Conservation (phyloP, 2,888 invertebrate species). For the Melieria omissa region DNA sequence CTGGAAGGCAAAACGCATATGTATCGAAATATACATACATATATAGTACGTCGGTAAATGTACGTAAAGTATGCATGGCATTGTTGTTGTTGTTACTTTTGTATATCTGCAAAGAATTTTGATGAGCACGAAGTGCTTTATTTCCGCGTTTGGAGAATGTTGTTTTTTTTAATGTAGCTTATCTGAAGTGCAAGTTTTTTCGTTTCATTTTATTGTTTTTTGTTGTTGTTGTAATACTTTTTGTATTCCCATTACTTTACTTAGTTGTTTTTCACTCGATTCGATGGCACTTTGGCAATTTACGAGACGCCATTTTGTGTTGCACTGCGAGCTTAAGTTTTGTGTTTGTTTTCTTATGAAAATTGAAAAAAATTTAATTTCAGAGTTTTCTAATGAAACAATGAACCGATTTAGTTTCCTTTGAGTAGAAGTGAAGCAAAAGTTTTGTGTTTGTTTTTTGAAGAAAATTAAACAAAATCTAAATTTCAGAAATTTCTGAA, state of each 20-base stretch:
- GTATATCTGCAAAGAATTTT: constrained; percentile 23
- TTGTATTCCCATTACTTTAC: not conserved
- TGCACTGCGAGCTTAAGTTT: too few species aligned
- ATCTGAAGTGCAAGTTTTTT: not conserved
- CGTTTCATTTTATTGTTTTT: not conserved
- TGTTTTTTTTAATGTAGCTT: not conserved
- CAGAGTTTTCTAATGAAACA: too few species aligned
- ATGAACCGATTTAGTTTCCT: too few species aligned
- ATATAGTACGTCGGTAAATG: not conserved
- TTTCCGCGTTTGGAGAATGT: constrained; percentile 36
- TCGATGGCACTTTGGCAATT: too few species aligned
- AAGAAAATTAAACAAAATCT: too few species aligned
- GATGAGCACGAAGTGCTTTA: constrained; percentile 41
- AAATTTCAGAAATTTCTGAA: too few species aligned
- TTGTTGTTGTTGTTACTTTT: constrained; percentile 1
- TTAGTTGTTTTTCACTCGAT: not conserved
- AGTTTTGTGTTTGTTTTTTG: too few species aligned
- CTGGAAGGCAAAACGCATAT: not conserved
- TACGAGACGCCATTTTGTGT: too few species aligned
- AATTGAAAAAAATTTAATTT: too few species aligned
- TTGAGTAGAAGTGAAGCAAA: too few species aligned
- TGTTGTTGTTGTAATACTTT: not conserved
- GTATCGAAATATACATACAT: too few species aligned
- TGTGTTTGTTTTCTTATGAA: too few species aligned
- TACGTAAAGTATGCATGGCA: not conserved